phyloP scores from a whole-genome alignment of 1,140 invertebrate genomes.

The Drosophila chauvacae region DNA sequence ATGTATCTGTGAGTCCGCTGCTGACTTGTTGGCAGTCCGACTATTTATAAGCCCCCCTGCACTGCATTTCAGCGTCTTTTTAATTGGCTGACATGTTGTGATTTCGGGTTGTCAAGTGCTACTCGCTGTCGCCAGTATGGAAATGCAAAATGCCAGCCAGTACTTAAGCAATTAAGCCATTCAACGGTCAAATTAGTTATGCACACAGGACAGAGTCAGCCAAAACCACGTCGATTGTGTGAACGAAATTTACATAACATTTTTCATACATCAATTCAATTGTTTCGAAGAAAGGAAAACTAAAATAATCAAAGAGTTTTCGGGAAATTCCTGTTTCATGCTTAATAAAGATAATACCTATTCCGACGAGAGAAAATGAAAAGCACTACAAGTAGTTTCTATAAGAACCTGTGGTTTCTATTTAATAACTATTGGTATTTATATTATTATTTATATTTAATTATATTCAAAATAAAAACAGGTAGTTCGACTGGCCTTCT shows the following conservation, averaged over 20 bases:
- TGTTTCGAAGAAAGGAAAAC: not conserved
- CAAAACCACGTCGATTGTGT: not conserved
- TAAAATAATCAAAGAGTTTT: not conserved
- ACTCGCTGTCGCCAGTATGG: slow-evolving; percentile 14
- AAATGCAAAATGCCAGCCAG: slow-evolving; percentile 38
- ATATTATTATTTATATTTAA: not conserved
- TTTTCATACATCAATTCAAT: not conserved
- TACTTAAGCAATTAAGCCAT: slow-evolving; percentile 58
- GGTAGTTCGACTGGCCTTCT: not conserved
- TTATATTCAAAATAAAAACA: not conserved
- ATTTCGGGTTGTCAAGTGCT: slow-evolving; percentile 70
- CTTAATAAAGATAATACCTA: not conserved
- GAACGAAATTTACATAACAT: not conserved
- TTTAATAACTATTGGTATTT: not conserved
- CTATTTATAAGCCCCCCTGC: slow-evolving; percentile 38
- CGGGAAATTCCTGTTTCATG: not conserved
- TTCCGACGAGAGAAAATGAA: not conserved
- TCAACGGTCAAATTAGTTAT: slow-evolving; percentile 1
- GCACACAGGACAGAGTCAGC: not conserved
- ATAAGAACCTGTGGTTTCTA: not conserved
- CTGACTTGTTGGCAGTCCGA: slow-evolving; percentile 31
- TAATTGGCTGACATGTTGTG: slow-evolving; percentile 81
- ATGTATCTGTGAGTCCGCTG: slow-evolving; percentile 41
- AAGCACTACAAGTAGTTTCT: not conserved
- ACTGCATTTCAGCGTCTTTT: slow-evolving; percentile 64